Evolutionary conservation across 2,797 vertebrate species (phyloP), one percentile per base, ranked within the genome.

Genomic region (Microctenopoma steveboyesi): DNA sequence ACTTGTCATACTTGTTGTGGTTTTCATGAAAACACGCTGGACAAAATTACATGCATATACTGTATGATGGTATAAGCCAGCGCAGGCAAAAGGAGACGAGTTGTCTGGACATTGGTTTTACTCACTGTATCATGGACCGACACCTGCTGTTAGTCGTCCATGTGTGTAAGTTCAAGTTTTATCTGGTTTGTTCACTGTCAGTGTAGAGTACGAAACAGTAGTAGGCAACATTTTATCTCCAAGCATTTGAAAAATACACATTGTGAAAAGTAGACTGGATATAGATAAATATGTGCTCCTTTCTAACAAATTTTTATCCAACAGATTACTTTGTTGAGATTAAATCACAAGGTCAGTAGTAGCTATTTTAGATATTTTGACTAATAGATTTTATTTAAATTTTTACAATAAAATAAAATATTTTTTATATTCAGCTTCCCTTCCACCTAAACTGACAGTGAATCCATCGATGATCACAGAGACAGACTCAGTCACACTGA

Each of bases 401-500:
- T 22, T 22, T 22, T 22, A 22, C 22, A 22, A 22, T 22, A 22
- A 22, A 22, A 22, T 22, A 22, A 22, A 22, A 22, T 22, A 22
- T 22, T 22, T 22, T 22, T 22, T 22, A 22, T 1, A 22, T 22
- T 28, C 60, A 81, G 80, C 18, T 22, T 25, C 6, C 16, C 13
- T 43, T 66, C 57, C 51, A 49, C 54, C 79, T 45, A 43, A 12
- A 30, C 57, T 84, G 74, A 57, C 10, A 7, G 53, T 63, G 40
- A 62, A 16, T 47, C n/a, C 57, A 61, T 11, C 4, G 2, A 10
- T 58, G 58, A 71, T 82, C 50, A 49, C n/a, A 64, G 56, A 86
- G 47, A 74, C 10, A 39, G 78, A 78, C 4, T 66, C 69, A 28
- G 75, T 90, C 60, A 70, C 64, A 25, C 9, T 89, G 35, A 57